Evolutionary conservation across 1,140 invertebrate genomes (phyloP), one percentile per base, ranked within the genome.

Genomic region (Formica exsecta): DNA sequence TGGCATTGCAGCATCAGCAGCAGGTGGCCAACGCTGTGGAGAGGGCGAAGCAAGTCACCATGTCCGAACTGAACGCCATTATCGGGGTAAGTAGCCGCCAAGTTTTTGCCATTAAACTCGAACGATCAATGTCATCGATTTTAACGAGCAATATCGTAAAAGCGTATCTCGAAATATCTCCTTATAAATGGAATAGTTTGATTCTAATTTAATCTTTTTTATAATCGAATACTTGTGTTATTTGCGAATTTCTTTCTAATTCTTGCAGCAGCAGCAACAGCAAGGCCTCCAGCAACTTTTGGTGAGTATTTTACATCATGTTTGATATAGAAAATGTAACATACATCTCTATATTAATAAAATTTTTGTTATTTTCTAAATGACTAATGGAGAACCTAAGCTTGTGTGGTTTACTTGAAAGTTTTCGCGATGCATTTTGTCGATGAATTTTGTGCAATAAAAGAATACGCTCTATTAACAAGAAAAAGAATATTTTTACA

Each of bases 41-140:
- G 92, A 96, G 98, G 95, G 98, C 98, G 57, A 99, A 99, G 95
- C 98, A 99, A 96, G 98, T 99, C 89, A 99, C 98, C 87, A 98
- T 99, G 97, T 97, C 98, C 61, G 98, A 99, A 96, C 96, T 99
- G 86, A 99, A 98, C 95, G 97, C 97, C 89, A 98, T 98, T 92
- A 98, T 98, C 92, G 97, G 97, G 96, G 97, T 98, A 96, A 97
- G 97, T 96, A 89, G 74, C 73, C 61, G 71, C 61, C 70, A 48
- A 68, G 11, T 62, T 85, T 57, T 71, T 81, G 68, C 64, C 51
- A 77, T 89, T 73, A 81, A 76, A 57, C 77, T 85, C 19, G 22
- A 36, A 61, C 57, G 25, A 29, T 29, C 25, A 29, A 29, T 29
- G 68, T 73, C 38, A 71, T 59, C 66, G 66, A 29, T 19, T 71